phyloP scores from a whole-genome alignment of 2,113 vertebrate species.

The Nymphicus hollandicus region DNA sequence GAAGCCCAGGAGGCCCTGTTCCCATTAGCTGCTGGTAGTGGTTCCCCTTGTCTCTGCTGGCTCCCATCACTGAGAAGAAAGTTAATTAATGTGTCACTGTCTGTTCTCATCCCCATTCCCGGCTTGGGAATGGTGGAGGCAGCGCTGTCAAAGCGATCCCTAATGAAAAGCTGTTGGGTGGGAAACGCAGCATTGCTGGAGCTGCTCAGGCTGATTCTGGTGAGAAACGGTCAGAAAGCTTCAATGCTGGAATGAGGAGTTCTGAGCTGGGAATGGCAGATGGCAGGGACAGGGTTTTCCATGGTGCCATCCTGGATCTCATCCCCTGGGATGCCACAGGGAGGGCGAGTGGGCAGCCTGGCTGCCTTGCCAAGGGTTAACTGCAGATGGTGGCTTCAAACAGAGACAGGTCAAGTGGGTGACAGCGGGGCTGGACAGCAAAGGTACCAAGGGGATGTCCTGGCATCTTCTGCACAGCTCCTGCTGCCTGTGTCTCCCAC shows the following conservation, averaged over 20 bases:
- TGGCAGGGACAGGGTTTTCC: background rate
- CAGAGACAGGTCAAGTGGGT: background rate
- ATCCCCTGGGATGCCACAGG: background rate
- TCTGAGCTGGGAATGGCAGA: background rate
- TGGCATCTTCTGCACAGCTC: background rate
- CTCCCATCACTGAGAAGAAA: background rate
- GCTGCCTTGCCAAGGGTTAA: background rate
- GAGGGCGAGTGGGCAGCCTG: background rate
- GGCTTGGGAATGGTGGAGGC: background rate
- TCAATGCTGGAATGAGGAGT: background rate
- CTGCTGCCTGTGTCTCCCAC: background rate
- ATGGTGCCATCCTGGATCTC: background rate
- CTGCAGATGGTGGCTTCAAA: background rate
- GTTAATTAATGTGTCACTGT: constrained; percentile 1
- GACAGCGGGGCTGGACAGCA: background rate
- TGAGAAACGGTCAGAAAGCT: background rate
- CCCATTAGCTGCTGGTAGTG: background rate
- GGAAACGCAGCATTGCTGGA: background rate
- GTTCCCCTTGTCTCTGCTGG: constrained; percentile 2
- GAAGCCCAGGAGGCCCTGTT: background rate
- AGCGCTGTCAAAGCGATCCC: background rate
- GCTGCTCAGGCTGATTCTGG: background rate
- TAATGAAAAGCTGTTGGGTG: background rate
- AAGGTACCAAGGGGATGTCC: background rate
- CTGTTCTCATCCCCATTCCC: background rate